These are phyloP conservation scores for Bruchidius siliquastri DNA, from an alignment of 2,888 invertebrate species.

Conservation along the genomic window DNA sequence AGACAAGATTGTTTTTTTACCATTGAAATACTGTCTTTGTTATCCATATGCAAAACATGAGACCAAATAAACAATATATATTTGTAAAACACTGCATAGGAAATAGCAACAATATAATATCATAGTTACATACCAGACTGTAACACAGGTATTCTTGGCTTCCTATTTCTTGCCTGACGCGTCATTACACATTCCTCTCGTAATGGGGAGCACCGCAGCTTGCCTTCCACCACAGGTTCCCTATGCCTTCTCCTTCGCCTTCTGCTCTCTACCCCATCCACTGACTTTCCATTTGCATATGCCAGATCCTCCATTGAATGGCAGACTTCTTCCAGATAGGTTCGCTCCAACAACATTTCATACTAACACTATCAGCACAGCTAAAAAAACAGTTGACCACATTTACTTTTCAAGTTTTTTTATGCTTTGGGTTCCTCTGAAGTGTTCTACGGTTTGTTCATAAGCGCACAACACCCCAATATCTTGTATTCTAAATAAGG, in stretches of 20 bases:
- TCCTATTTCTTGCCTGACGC: conserved; percentile 37
- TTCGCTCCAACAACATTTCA: conserved; percentile 33
- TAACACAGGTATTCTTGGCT: conserved; percentile 40
- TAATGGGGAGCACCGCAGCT: conserved; percentile 7
- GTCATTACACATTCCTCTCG: conserved; percentile 35
- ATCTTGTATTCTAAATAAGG: no score
- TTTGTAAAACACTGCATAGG: no score
- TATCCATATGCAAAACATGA: no score
- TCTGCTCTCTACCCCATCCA: neutral
- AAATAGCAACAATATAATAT: neutral
- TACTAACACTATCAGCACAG: conserved; percentile 10
- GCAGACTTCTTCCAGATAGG: conserved; percentile 1
- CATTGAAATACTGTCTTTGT: no score
- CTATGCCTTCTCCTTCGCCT: neutral
- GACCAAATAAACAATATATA: no score
- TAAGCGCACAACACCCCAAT: no score
- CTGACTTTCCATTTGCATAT: conserved; percentile 5
- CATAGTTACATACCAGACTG: conserved; percentile 25
- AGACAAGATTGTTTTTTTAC: no score
- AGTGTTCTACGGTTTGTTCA: no score
- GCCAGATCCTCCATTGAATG: neutral
- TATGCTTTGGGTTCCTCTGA: no score
- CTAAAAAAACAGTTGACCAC: conserved; percentile 14
- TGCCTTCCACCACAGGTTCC: conserved; percentile 3
- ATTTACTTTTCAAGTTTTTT: no score